Evolutionary conservation across 2,113 vertebrate genomes (phyloP).

Genomic region (Myocastor coypus): DNA sequence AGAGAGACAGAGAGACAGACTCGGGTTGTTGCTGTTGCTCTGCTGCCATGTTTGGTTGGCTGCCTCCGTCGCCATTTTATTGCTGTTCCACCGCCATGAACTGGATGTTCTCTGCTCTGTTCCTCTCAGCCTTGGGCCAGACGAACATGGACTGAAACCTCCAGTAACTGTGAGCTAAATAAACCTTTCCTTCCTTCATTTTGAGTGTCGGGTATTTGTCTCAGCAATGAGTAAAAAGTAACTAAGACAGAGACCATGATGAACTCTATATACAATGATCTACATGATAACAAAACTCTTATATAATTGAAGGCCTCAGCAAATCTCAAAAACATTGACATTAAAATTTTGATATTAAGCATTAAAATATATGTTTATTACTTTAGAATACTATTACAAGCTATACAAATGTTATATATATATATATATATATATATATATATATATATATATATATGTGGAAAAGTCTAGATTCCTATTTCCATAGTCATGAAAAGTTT

Average conservation of each 20-base stretch:
- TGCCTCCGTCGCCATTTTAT: no score
- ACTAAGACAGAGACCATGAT: neutral
- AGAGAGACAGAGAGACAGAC: no score
- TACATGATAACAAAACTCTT: neutral
- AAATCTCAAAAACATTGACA: neutral
- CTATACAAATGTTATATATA: neutral
- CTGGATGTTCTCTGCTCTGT: no score
- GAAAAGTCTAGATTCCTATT: neutral
- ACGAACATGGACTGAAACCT: no score
- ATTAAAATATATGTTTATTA: constrained; percentile 17
- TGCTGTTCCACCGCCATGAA: no score
- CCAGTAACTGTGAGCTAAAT: no score
- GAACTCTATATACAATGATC: neutral
- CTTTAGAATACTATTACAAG: neutral
- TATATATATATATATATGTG: neutral
- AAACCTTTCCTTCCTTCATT: no score
- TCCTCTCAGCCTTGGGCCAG: no score
- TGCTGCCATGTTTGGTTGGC: no score
- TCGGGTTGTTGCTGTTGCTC: no score
- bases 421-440: neutral
- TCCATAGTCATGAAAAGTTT: neutral
- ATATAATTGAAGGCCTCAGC: neutral
- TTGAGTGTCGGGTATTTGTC: no score
- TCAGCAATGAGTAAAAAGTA: no score
- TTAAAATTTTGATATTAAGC: neutral